Percentiles rank a stretch among this genome's conserved stretches.
phyloP scores from a whole-genome alignment of 2,797 vertebrate species.

The Crypturellus tataupa region DNA sequence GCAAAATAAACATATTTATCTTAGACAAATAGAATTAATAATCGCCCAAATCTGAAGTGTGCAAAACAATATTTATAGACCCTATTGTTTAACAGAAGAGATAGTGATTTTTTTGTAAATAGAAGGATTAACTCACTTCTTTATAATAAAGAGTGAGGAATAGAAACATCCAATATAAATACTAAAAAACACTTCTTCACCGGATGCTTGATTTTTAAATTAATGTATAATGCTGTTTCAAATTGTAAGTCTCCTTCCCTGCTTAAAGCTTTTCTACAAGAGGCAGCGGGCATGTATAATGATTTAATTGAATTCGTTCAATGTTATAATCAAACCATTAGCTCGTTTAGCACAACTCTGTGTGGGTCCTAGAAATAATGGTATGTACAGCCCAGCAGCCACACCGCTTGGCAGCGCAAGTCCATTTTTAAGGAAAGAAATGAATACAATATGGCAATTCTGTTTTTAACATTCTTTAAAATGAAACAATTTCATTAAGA shows the following conservation, averaged over 20 bases:
- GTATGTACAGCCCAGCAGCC: background rate
- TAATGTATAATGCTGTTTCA: background rate
- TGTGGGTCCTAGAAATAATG: conserved; percentile 8
- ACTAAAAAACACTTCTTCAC: background rate
- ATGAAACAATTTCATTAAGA: background rate
- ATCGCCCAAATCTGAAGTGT: background rate
- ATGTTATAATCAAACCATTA: conserved; percentile 4
- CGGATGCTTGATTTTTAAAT: background rate
- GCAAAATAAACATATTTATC: background rate
- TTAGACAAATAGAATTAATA: background rate
- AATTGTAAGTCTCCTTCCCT: background rate
- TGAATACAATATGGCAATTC: background rate
- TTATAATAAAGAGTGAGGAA: background rate
- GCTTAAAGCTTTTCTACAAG: background rate
- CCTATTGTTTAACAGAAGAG: background rate
- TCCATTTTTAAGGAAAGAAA: background rate
- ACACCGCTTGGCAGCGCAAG: background rate
- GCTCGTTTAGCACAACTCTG: background rate
- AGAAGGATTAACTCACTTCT: background rate
- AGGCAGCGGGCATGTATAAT: background rate
- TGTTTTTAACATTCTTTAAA: background rate
- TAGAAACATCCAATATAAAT: background rate
- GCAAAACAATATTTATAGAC: background rate
- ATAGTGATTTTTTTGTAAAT: background rate
- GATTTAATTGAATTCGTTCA: conserved; percentile 3